Conservation (phyloP, 37 sponge, comb jelly and placozoan species). For the Aplysina aerophoba region DNA sequence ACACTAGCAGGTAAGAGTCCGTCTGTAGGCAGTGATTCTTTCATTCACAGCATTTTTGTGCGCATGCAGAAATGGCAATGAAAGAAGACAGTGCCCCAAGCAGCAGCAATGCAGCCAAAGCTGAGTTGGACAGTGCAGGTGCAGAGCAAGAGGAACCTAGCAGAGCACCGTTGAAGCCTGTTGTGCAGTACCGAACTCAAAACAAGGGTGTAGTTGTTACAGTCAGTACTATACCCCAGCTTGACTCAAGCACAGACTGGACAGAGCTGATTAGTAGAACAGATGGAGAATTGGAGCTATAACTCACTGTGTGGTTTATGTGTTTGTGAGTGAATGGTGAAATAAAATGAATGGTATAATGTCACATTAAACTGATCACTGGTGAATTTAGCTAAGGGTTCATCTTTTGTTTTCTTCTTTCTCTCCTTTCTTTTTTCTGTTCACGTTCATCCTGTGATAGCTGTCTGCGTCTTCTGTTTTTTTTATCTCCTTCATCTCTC, state of each 20-base stretch:
- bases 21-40: too few species aligned
- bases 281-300: constrained; percentile 15
- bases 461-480: background rate
- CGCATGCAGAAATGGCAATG: too few species aligned
- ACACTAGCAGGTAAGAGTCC: background rate
- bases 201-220: constrained; percentile 9
- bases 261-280: constrained; percentile 8
- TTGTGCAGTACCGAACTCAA: background rate
- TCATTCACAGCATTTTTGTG: too few species aligned
- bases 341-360: too few species aligned
- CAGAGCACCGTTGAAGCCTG: background rate
- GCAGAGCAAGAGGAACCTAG: background rate
- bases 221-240: constrained; percentile 19
- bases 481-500: background rate
- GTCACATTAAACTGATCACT: too few species aligned
- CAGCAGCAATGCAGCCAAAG: too few species aligned
- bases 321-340: too few species aligned
- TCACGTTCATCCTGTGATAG: background rate
- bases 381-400: too few species aligned
- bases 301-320: background rate
- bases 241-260: constrained; percentile 13
- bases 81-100: too few species aligned
- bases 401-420: background rate
- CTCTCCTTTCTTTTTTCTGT: background rate
- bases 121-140: background rate